Percentiles rank a stretch among this genome's conserved stretches.
Evolutionary conservation across 2,888 invertebrate species (phyloP).

Genomic region (Allacma fusca): DNA sequence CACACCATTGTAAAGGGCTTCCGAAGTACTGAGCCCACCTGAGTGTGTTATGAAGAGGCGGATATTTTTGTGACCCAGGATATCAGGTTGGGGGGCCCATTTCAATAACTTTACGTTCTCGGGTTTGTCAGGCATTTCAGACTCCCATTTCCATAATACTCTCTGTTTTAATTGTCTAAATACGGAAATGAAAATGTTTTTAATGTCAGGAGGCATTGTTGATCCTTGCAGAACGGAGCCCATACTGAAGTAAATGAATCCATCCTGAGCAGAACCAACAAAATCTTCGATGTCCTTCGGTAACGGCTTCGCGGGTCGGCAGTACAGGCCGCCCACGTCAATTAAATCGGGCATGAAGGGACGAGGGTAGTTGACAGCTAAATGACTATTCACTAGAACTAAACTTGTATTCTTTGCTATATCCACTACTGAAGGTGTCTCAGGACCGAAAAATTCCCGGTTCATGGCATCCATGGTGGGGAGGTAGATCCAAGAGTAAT

Average conservation of each 20-base stretch:
- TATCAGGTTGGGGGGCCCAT: conserved; percentile 33
- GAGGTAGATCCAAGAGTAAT: not conserved
- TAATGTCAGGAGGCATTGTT: conserved; percentile 12
- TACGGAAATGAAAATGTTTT: not conserved
- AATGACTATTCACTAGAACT: conserved; percentile 6
- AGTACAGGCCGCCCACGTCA: conserved; percentile 4
- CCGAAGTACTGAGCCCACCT: not conserved
- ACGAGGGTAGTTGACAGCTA: not conserved
- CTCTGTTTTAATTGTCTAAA: conserved; percentile 18
- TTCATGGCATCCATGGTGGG: conserved; percentile 15
- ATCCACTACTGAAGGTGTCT: not conserved
- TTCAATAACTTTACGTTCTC: conserved; percentile 11
- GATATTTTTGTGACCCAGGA: not conserved
- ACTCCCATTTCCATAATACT: conserved; percentile 34
- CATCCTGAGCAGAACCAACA: not conserved
- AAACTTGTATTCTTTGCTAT: conserved; percentile 27
- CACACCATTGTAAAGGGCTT: conserved; percentile 1
- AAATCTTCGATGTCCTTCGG: conserved; percentile 21
- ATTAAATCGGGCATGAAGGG: conserved; percentile 21
- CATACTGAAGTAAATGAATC: conserved; percentile 28
- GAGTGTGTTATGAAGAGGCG: not conserved
- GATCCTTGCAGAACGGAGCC: conserved; percentile 17
- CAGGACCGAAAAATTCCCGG: not conserved
- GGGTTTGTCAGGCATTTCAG: conserved; percentile 6
- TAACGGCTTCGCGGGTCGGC: not conserved